These are phyloP conservation scores for Acleris laterana DNA, from an alignment of 2,888 invertebrate genomes.

Conservation along the genomic window DNA sequence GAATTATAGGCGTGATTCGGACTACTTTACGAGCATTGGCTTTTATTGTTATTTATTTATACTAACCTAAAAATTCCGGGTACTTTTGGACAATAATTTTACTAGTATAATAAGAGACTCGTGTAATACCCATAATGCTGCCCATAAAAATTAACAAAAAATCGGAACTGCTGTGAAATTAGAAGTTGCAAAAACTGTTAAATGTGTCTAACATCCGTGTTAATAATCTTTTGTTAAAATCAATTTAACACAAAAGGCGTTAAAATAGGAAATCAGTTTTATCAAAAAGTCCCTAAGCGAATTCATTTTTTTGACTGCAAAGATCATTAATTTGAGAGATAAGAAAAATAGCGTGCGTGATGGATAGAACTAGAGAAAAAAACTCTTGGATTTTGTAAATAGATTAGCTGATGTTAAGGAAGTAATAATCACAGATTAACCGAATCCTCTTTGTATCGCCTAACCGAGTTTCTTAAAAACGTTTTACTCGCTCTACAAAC, in stretches of 20 bases:
- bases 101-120: slow-evolving; percentile 9
- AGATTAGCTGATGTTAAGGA: not conserved
- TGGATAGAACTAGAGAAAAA: not conserved
- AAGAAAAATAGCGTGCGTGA: not conserved
- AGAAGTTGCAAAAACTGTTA: slow-evolving; percentile 40
- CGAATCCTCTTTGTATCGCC: no score
- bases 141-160: slow-evolving; percentile 10
- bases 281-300: slow-evolving; percentile 21
- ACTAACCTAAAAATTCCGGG: slow-evolving; percentile 15
- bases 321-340: slow-evolving; percentile 32
- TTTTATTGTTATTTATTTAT: slow-evolving; percentile 19
- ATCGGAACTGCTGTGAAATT: slow-evolving; percentile 14
- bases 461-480: not conserved
- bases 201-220: slow-evolving; percentile 47
- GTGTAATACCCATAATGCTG: slow-evolving; percentile 1
- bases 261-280: slow-evolving; percentile 53
- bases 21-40: slow-evolving; percentile 41
- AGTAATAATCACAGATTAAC: not conserved
- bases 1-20: slow-evolving; percentile 44
- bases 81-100: slow-evolving; percentile 12
- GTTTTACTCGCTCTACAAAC: slow-evolving; percentile 3
- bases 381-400: not conserved
- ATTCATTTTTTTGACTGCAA: slow-evolving; percentile 16
- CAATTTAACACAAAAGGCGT: slow-evolving; percentile 63
- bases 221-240: slow-evolving; percentile 61